A percentile compares a stretch with the other conserved stretches of the same genome.
Evolutionary conservation across 2,888 invertebrate species (phyloP).

Genomic region (Buathra laborator): DNA sequence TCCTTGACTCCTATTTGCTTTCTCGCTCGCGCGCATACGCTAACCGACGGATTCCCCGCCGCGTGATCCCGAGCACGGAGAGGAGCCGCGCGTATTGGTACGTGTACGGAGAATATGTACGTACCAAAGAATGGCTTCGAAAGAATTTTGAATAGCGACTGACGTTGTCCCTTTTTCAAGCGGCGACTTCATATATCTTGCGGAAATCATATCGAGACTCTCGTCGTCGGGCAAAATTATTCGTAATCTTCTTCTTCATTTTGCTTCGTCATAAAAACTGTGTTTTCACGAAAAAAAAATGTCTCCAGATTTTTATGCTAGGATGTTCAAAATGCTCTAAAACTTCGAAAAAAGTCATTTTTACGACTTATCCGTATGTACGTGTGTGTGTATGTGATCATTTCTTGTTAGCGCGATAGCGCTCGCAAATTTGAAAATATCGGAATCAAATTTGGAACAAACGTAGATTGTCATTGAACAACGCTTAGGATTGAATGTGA

Average conservation of each 20-base stretch:
- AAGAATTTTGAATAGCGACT: constrained; percentile 8
- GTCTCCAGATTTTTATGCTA: no score
- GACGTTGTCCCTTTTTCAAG: constrained; percentile 6
- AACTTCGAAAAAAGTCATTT: no score
- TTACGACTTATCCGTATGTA: no score
- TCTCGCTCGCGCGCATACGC: constrained; percentile 39
- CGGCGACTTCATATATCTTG: background rate
- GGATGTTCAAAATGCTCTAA: no score
- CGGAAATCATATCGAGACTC: background rate
- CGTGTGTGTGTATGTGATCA: no score
- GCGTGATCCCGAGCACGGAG: constrained; percentile 56
- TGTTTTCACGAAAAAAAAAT: background rate
- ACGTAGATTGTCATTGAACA: no score
- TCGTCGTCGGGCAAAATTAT: background rate
- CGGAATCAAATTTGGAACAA: no score
- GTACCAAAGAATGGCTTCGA: constrained; percentile 5
- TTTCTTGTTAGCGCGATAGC: no score
- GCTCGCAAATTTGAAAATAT: no score
- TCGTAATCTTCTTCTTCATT: background rate
- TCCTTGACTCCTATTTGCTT: constrained; percentile 37
- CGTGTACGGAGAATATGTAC: constrained; percentile 4
- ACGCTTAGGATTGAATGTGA: no score
- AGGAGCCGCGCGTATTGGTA: constrained; percentile 52
- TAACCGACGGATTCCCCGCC: constrained; percentile 38
- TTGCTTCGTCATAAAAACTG: no score